phyloP scores from a whole-genome alignment of 2,113 vertebrate species.

The Tragulus kanchil region DNA sequence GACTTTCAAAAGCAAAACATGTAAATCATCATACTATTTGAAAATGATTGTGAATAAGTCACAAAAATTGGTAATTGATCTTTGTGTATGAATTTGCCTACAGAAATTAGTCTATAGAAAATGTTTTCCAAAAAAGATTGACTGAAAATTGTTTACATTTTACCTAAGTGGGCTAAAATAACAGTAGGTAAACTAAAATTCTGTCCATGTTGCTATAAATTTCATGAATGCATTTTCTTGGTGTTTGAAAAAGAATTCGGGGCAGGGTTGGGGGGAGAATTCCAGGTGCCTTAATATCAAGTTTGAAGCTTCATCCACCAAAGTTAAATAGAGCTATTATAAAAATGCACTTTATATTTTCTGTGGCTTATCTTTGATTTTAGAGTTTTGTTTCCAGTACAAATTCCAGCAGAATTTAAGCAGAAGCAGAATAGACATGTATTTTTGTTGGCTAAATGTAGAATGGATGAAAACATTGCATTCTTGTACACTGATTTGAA shows the following conservation, averaged over 20 bases:
- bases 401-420: constrained; percentile 79
- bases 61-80: constrained; percentile 46
- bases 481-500: constrained; percentile 84
- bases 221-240: constrained; percentile 80
- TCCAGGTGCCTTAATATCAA: constrained; percentile 83
- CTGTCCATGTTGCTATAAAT: constrained; percentile 61
- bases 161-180: constrained; percentile 71
- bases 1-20: constrained; percentile 71
- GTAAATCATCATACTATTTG: constrained; percentile 55
- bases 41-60: constrained; percentile 60
- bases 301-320: constrained; percentile 82
- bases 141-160: constrained; percentile 76
- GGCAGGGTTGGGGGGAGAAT: constrained; percentile 24
- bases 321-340: constrained; percentile 85
- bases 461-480: constrained; percentile 80
- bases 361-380: constrained; percentile 83
- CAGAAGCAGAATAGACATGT: constrained; percentile 77
- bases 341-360: constrained; percentile 89
- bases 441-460: constrained; percentile 81
- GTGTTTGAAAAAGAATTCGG: constrained; percentile 67
- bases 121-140: constrained; percentile 66
- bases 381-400: constrained; percentile 82
- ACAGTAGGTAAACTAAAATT: constrained; percentile 72
- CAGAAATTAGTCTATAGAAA: constrained; percentile 64
- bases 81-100: constrained; percentile 72